Conservation (phyloP, 2,888 invertebrate genomes). For the Microctonus aethiopoides region DNA sequence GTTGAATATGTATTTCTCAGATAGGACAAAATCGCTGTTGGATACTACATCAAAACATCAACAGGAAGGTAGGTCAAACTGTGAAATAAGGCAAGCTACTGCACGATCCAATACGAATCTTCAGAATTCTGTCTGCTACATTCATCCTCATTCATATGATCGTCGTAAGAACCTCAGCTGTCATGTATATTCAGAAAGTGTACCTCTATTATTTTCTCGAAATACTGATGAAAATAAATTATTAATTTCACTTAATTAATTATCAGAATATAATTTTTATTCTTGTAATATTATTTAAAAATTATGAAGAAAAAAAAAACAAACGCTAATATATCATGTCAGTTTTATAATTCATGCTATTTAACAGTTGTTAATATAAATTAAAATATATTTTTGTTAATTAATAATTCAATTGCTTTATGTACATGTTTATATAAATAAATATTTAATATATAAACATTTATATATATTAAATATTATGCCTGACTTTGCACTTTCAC, state of each 20-base stretch:
- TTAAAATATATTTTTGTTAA: not conserved
- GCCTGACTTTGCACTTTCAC: not conserved
- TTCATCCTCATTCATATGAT: constrained; percentile 27
- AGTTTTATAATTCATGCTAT: too few species aligned
- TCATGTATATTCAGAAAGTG: constrained; percentile 47
- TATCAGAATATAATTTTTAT: not conserved
- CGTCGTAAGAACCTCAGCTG: constrained; percentile 31
- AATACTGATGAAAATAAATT: constrained; percentile 17
- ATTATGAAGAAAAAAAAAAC: not conserved
- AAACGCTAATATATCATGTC: too few species aligned
- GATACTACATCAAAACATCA: constrained; percentile 34
- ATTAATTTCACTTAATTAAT: constrained; percentile 10
- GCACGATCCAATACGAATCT: constrained; percentile 16
- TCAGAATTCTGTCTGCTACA: constrained; percentile 25
- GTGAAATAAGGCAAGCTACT: constrained; percentile 28
- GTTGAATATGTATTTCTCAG: constrained; percentile 48
- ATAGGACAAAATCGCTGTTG: constrained; percentile 38
- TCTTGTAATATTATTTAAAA: not conserved
- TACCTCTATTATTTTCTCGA: constrained; percentile 45
- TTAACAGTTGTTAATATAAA: not conserved
- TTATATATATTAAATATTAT: too few species aligned
- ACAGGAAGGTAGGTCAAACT: constrained; percentile 43
- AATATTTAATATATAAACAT: too few species aligned
- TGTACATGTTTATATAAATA: too few species aligned
- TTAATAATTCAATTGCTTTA: not conserved